A percentile compares a stretch with the other conserved stretches of the same genome.
These are phyloP conservation scores for Ganaspis brasiliensis DNA, from an alignment of 2,888 invertebrate species.

Conservation along the genomic window DNA sequence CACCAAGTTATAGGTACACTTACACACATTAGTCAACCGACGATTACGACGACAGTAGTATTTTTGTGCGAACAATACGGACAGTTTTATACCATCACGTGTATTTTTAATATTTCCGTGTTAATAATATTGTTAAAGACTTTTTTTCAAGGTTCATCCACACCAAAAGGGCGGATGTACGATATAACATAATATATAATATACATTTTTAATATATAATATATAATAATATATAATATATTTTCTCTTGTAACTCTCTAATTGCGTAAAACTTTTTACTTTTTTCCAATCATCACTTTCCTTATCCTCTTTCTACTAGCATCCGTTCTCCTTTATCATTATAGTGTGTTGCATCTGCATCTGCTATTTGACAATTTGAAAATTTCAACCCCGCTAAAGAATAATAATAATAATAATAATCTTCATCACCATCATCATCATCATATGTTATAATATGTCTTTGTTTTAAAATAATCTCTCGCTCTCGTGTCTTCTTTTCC, in stretches of 20 bases:
- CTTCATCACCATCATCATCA: no score
- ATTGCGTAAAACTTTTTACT: constrained; percentile 42
- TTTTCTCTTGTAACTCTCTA: constrained; percentile 57
- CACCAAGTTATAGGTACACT: constrained; percentile 72
- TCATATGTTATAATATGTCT: constrained; percentile 20
- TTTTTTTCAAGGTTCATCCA: constrained; percentile 63
- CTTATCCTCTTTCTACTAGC: constrained; percentile 29
- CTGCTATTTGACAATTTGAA: constrained; percentile 22
- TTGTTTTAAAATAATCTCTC: constrained; percentile 33
- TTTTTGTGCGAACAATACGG: constrained; percentile 58
- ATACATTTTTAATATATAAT: constrained; percentile 64
- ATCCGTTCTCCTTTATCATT: constrained; percentile 7
- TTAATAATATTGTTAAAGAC: constrained; percentile 57
- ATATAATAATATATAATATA: constrained; percentile 65
- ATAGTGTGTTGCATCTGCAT: constrained; percentile 9
- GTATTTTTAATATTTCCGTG: constrained; percentile 40
- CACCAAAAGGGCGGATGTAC: constrained; percentile 61
- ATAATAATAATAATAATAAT: constrained; percentile 20
- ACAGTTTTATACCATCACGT: constrained; percentile 48
- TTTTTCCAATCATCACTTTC: constrained; percentile 10
- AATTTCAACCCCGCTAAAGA: constrained; percentile 1
- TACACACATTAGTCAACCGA: constrained; percentile 62
- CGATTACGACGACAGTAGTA: constrained; percentile 63
- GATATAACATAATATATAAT: constrained; percentile 70
- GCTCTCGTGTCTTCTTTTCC: constrained; percentile 16